Percentiles rank a stretch among this genome's conserved stretches.
Conservation (phyloP, 2,888 invertebrate species). For the Bembecia ichneumoniformis region DNA sequence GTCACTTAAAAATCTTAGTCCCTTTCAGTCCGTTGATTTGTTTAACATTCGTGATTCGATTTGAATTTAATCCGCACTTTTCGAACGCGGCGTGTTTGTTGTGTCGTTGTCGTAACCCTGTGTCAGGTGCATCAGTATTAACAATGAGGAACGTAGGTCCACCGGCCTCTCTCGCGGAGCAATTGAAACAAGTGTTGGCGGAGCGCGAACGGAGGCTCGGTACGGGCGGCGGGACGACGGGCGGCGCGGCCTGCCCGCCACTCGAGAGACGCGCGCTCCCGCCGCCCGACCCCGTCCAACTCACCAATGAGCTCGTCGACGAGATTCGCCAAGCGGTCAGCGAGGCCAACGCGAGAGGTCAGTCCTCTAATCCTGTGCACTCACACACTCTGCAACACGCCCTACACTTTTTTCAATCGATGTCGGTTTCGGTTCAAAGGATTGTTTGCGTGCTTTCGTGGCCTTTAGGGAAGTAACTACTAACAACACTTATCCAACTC, state of each 20-base stretch:
- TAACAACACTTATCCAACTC: too few relatives aligned
- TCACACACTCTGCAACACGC: too few relatives aligned
- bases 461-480: too few relatives aligned
- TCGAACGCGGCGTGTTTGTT: too few relatives aligned
- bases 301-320: constrained; percentile 86
- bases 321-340: constrained; percentile 91
- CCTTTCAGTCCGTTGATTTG: too few relatives aligned
- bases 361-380: not conserved
- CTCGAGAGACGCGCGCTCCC: constrained; percentile 8
- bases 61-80: too few relatives aligned
- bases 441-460: too few relatives aligned
- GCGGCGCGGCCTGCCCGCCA: constrained; percentile 5
- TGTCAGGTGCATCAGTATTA: too few relatives aligned
- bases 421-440: too few relatives aligned
- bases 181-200: constrained; percentile 88
- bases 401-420: too few relatives aligned
- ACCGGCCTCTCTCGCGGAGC: constrained; percentile 86
- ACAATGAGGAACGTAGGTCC: constrained; percentile 61
- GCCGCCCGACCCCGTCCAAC: constrained; percentile 77
- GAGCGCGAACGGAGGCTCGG: constrained; percentile 84
- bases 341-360: constrained; percentile 90
- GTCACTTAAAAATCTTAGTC: too few relatives aligned
- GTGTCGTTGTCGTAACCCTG: not conserved
- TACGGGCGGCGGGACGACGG: constrained; percentile 25
- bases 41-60: not conserved